Conservation (phyloP, 35 echinoderm and acorn worm genomes). For the Lytechinus pictus region DNA sequence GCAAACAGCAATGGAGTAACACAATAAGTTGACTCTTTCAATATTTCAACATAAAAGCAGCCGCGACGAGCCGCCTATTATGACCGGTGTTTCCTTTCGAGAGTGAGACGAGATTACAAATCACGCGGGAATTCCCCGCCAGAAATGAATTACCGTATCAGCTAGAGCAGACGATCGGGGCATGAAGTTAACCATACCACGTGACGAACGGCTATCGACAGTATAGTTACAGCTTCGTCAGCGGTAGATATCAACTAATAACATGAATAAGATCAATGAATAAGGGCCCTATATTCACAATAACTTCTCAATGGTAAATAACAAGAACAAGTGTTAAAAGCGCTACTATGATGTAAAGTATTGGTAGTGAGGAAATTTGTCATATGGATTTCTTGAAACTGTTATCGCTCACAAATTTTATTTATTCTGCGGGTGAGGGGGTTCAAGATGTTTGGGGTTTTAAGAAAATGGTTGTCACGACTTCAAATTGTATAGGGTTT, state of each 20-base stretch:
- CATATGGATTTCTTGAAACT: no score
- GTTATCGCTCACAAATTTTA: no score
- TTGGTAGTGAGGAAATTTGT: no score
- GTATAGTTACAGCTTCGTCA: not conserved
- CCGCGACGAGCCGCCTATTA: not conserved
- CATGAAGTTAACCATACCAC: not conserved
- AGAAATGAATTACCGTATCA: not conserved
- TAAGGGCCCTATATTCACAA: no score
- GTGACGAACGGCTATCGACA: not conserved
- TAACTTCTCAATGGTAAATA: no score
- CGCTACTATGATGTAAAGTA: no score
- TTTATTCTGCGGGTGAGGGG: no score
- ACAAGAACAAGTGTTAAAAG: no score
- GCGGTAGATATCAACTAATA: not conserved
- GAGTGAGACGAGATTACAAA: not conserved
- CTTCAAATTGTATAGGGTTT: no score
- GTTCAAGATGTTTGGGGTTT: no score
- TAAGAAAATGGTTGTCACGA: no score
- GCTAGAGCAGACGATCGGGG: not conserved
- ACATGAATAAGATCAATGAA: no score
- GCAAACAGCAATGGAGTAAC: not conserved
- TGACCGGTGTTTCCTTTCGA: not conserved
- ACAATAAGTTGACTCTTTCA: not conserved
- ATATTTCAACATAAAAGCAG: slow-evolving; percentile 12
- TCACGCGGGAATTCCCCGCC: not conserved